Evolutionary conservation across 2,888 invertebrate genomes (phyloP), one percentile per base, ranked within the genome.

Genomic region (Diaphora mendica): DNA sequence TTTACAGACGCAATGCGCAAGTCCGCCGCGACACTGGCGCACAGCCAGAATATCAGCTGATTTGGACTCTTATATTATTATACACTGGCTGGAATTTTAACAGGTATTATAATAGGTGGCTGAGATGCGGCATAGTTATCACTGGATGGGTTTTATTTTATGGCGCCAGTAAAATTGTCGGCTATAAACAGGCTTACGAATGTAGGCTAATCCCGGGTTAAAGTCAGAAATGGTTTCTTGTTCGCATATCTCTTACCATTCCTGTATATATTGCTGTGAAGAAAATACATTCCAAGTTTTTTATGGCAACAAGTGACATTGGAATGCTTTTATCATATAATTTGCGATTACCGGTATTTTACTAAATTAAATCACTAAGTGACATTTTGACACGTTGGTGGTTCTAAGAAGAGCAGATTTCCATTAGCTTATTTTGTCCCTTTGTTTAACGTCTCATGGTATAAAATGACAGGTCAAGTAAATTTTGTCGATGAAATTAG

Each of bases 1-100:
- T 91, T 90, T 89, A 90, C 86, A 87, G 88, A 85, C 90, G 90
- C 91, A 92, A 88, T 92, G 92, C 92, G 92, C 92, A 92, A 91
- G 92, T 89, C 90, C 84, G 77, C 75, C 79, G 76, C 80, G 77
- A 82, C 80, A 77, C 85, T 91, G 91, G 91, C 89, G 81, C 51
- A 26, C n/a, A 64, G 89, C 91, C 91, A 92, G 87, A 81, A 82
- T 77, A 88, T 83, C 91, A 91, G 91, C 91, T 91, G 91, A 87
- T 89, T 85, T 80, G 82, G 79, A 83, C 79, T 77, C 73, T n/a
- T n/a, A n/a, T n/a, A n/a, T n/a, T 74, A 73, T 66, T 74, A 64
- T 15, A 62, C 72, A 68, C 68, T 62, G 48, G 69, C 64, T 76
- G 78, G 82, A 77, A 83, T 85, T 84, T 82, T 86, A 82, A 83